These are phyloP conservation scores for Hypolimnas misippus DNA, from an alignment of 2,888 invertebrate genomes.

Conservation along the genomic window DNA sequence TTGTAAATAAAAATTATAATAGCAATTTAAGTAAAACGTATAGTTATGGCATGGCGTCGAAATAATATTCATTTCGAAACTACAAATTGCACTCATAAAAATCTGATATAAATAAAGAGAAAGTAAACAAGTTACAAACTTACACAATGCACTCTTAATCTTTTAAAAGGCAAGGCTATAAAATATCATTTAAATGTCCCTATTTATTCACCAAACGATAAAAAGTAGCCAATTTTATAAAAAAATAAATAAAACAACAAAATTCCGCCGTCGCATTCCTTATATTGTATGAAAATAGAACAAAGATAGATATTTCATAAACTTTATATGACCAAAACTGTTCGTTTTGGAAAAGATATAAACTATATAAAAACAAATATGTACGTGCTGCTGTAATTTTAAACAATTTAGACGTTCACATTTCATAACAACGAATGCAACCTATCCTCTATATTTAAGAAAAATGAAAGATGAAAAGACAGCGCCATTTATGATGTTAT, in stretches of 20 bases:
- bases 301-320: conserved; percentile 34
- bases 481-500: conserved; percentile 66
- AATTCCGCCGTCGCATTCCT: conserved; percentile 79
- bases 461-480: conserved; percentile 60
- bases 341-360: conserved; percentile 30
- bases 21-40: too few species aligned
- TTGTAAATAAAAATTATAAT: too few species aligned
- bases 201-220: not conserved
- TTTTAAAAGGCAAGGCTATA: not conserved
- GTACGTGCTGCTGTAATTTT: conserved; percentile 34
- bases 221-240: not conserved
- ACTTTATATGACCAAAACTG: conserved; percentile 20
- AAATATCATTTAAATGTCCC: not conserved
- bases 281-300: conserved; percentile 79
- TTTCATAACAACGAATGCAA: conserved; percentile 79
- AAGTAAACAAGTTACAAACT: not conserved
- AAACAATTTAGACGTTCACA: conserved; percentile 45
- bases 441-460: conserved; percentile 74
- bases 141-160: not conserved
- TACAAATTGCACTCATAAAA: not conserved
- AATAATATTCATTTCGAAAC: not conserved
- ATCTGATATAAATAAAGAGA: not conserved
- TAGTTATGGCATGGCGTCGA: not conserved
- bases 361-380: conserved; percentile 24
- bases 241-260: conserved; percentile 53